phyloP scores from a whole-genome alignment of 2,113 vertebrate species.

The Trinectes maculatus region DNA sequence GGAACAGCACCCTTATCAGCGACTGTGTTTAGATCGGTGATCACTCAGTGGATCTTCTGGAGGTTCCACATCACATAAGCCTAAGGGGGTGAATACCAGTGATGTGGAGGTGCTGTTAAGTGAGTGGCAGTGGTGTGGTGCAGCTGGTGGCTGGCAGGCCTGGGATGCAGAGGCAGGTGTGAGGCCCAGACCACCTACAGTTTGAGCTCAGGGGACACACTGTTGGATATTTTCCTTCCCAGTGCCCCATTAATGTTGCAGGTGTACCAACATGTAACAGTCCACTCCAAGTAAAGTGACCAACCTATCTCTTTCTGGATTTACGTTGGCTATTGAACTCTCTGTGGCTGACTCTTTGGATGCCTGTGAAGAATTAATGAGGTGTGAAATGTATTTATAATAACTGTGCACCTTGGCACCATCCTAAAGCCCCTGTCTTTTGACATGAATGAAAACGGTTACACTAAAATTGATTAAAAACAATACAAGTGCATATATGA shows the following conservation, averaged over 20 bases:
- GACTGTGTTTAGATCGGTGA: conserved; percentile 53
- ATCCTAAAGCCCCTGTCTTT: neutral
- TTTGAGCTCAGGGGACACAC: conserved; percentile 25
- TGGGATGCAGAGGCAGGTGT: conserved; percentile 62
- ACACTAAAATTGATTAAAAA: too few species aligned
- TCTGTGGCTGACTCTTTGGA: too few species aligned
- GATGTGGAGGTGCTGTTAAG: conserved; percentile 77
- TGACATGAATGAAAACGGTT: too few species aligned
- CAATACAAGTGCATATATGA: too few species aligned
- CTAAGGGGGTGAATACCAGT: conserved; percentile 45
- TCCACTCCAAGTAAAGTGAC: conserved; percentile 51
- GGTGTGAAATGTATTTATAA: neutral
- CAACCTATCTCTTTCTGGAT: neutral
- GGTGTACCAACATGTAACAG: conserved; percentile 61
- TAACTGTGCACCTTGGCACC: neutral
- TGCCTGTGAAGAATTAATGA: neutral
- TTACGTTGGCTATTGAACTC: neutral
- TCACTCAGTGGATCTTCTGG: conserved; percentile 47
- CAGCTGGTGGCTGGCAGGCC: conserved; percentile 78
- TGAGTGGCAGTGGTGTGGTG: conserved; percentile 75
- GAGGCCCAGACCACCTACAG: conserved; percentile 66
- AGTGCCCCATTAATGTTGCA: conserved; percentile 52
- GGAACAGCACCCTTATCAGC: conserved; percentile 39
- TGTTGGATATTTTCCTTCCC: conserved; percentile 18
- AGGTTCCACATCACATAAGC: conserved; percentile 42